Conservation (phyloP, 2,888 invertebrate genomes). For the Drosophila basisetae region DNA sequence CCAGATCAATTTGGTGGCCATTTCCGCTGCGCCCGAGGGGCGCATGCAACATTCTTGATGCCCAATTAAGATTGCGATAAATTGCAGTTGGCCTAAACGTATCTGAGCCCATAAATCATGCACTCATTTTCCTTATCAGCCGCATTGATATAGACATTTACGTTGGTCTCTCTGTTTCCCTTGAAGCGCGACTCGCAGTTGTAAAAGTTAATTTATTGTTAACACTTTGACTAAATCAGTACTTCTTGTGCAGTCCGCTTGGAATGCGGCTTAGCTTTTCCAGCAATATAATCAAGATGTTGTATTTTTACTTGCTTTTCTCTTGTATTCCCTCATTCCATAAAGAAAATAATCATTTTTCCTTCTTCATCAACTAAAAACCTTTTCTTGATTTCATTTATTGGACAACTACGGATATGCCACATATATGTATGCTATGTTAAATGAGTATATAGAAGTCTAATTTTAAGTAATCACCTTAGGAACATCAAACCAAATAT, state of each 20-base stretch:
- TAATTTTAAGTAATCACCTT: background rate
- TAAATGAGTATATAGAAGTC: background rate
- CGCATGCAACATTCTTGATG: conserved; percentile 47
- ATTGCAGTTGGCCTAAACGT: background rate
- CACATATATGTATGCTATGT: too few relatives aligned
- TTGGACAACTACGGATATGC: rapidly evolving
- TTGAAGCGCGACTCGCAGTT: background rate
- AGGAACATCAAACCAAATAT: background rate
- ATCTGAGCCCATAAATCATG: background rate
- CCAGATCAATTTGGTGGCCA: conserved; percentile 43
- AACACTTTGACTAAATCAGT: background rate
- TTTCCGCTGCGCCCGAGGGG: conserved; percentile 38
- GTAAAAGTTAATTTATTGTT: background rate
- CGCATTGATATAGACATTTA: background rate
- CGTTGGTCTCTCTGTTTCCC: background rate
- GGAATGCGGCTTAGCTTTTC: background rate
- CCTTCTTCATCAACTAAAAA: background rate
- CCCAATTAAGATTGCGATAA: background rate
- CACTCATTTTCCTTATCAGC: background rate
- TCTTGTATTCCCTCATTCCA: background rate
- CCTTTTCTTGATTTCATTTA: background rate
- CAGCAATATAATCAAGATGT: background rate
- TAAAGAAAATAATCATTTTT: too few relatives aligned
- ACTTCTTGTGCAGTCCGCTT: background rate
- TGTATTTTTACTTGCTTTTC: background rate